Evolutionary conservation across 2,888 invertebrate genomes (phyloP).

Genomic region (Patella caerulea): DNA sequence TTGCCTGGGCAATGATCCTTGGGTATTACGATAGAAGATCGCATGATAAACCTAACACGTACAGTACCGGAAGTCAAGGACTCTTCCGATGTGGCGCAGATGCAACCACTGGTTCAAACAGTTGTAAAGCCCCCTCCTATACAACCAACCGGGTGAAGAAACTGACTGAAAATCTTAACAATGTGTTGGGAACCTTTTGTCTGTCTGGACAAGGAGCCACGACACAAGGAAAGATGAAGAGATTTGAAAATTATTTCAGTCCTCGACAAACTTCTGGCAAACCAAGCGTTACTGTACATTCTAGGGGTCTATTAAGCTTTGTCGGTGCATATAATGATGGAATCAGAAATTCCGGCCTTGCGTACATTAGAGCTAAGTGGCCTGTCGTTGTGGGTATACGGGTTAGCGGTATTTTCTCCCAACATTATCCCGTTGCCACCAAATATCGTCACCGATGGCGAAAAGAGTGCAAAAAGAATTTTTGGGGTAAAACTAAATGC

Average conservation of each 20-base stretch:
- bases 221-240: conserved; percentile 23
- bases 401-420: conserved; percentile 24
- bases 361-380: conserved; percentile 25
- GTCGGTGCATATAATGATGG: conserved; percentile 25
- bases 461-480: conserved; percentile 17
- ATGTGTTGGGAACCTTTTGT: conserved; percentile 25
- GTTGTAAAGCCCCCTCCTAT: conserved; percentile 24
- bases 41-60: conserved; percentile 15
- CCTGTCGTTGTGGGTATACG: conserved; percentile 29
- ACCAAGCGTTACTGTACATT: conserved; percentile 11
- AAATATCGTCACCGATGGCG: conserved; percentile 21
- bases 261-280: conserved; percentile 16
- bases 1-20: conserved; percentile 33
- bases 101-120: conserved; percentile 22
- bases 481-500: conserved; percentile 21
- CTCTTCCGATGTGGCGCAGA: conserved; percentile 31
- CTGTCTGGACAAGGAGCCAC: conserved; percentile 25
- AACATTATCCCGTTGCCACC: conserved; percentile 35
- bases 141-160: conserved; percentile 17
- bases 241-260: conserved; percentile 26
- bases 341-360: conserved; percentile 13
- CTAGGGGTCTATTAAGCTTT: background rate
- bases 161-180: conserved; percentile 17
- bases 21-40: conserved; percentile 31
- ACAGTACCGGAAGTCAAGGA: conserved; percentile 15